Evolutionary conservation across 2,797 vertebrate genomes (phyloP).

Genomic region (Myripristis murdjan): DNA sequence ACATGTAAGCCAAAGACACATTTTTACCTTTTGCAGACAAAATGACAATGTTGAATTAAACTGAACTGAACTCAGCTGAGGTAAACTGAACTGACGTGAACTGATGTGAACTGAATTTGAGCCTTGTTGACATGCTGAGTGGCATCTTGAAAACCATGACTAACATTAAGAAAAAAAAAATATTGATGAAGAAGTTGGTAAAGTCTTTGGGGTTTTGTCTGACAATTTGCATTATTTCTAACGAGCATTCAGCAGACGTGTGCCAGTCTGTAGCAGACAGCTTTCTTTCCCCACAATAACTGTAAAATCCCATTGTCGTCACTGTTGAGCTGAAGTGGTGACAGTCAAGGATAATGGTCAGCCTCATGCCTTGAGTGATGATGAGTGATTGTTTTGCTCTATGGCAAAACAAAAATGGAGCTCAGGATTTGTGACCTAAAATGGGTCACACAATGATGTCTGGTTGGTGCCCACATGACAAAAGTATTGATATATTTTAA

Average conservation of each 20-base stretch:
- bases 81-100: no score
- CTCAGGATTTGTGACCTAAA: background rate
- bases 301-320: slow-evolving; percentile 3
- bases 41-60: no score
- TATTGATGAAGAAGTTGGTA: background rate
- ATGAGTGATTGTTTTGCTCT: background rate
- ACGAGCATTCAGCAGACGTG: slow-evolving; percentile 51
- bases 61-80: no score
- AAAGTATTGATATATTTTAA: background rate
- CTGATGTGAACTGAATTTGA: no score
- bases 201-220: slow-evolving; percentile 31
- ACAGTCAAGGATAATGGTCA: background rate
- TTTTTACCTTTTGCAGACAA: no score
- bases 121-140: no score
- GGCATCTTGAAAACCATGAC: no score
- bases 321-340: background rate
- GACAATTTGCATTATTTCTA: slow-evolving; percentile 43
- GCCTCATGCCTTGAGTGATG: background rate
- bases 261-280: slow-evolving; percentile 34
- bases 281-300: slow-evolving; percentile 36
- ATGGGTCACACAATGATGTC: no score
- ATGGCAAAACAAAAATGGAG: background rate
- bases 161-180: background rate
- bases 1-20: no score
- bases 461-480: no score